Base-by-base conservation (phyloP, 2,888 invertebrate genomes). In the Drosophila atripex region DNA sequence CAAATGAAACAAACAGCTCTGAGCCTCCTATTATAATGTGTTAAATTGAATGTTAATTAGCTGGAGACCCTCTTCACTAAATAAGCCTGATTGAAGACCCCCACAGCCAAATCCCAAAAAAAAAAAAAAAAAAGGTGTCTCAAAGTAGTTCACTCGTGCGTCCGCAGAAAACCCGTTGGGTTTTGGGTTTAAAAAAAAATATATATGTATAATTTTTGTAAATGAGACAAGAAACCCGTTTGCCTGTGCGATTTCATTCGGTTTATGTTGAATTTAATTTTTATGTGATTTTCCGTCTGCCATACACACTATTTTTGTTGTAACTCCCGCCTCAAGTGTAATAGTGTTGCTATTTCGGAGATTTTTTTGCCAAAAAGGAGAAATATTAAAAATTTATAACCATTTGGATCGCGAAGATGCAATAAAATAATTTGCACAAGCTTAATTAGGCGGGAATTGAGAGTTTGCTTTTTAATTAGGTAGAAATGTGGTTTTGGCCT, bases 201-300 rank as follows among this genome's bases (percentile, higher is more conserved):
- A 35, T n/a, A 35, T 32, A 25, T 14, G 14, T 21, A 47, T 16
- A 71, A 77, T 75, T 78, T 76, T 82, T 86, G 87, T 89, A 89
- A 89, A 85, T 78, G 75, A 78, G 73, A 74, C 70, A 88, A 9
- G 28, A 78, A 89, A 89, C 90, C 87, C 75, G 90, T 88, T 88
- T 79, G 68, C 75, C 60, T 75, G 66, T 30, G 38, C 54, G 77
- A 32, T 45, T 66, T 75, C 41, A 21, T 28, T 49, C n/a, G 46
- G 47, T 25, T 54, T 41, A 58, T 57, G 54, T 60, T 59, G 32
- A 58, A 53, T 64, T 50, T 18, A 47, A 69, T 57, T 52, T 41
- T 57, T 52, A 47, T 52, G 47, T 66, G 47, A 65, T 65, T 64
- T 50, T 69, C 59, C 65, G 46, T 56, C 66, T 58, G 51, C 18